phyloP scores from a whole-genome alignment of 2,797 vertebrate genomes.

The Rhabdophis nuchalis region DNA sequence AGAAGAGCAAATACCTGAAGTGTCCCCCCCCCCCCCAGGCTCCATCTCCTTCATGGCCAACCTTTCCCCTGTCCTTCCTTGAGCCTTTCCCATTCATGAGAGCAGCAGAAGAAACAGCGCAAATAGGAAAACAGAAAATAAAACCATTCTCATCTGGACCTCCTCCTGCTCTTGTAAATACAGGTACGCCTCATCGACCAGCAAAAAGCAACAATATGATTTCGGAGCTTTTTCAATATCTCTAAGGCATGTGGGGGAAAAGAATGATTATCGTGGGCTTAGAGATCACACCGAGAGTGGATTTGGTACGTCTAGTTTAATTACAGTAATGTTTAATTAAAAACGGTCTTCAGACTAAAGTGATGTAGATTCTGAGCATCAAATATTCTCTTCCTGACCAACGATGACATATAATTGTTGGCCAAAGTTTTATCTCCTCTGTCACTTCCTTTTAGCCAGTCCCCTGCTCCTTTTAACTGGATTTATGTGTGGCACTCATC shows the following conservation, averaged over 20 bases:
- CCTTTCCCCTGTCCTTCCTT: background rate
- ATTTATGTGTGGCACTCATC: background rate
- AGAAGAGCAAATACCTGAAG: background rate
- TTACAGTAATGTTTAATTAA: conserved; percentile 9
- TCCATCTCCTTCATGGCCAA: too few relatives aligned
- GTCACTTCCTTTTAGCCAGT: background rate
- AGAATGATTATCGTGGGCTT: background rate
- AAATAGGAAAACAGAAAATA: background rate
- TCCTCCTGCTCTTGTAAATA: background rate
- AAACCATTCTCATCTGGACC: background rate
- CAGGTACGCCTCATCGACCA: background rate
- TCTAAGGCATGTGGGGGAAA: background rate
- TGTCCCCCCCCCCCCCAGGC: too few relatives aligned
- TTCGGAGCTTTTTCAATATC: background rate
- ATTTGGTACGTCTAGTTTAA: background rate
- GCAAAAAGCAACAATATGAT: background rate
- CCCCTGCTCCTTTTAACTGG: background rate
- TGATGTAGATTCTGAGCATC: background rate
- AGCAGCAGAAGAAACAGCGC: background rate
- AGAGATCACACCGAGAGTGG: background rate
- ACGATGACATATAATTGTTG: background rate
- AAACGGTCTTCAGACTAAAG: background rate
- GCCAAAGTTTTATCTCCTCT: background rate
- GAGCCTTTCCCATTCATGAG: background rate
- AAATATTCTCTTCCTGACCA: background rate